Evolutionary conservation across 2,888 invertebrate genomes (phyloP).

Genomic region (Allygus modestus): DNA sequence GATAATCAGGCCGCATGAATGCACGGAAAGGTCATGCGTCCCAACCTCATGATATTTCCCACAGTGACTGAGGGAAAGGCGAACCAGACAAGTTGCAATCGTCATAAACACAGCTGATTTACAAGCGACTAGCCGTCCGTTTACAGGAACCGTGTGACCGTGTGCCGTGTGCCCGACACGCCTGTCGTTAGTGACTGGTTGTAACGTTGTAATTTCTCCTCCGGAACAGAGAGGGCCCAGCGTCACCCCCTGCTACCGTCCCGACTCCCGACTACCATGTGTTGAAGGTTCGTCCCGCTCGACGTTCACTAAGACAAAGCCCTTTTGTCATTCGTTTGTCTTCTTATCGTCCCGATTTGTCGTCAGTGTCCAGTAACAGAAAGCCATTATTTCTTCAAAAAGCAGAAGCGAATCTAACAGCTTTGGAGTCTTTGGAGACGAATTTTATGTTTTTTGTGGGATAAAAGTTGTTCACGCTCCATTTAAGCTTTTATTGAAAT

Average conservation of each 20-base stretch:
- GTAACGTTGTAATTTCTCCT: no score
- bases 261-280: not conserved
- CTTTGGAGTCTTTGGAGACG: not conserved
- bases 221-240: not conserved
- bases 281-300: not conserved
- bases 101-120: slow-evolving; percentile 35
- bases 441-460: not conserved
- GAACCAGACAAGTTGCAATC: slow-evolving; percentile 20
- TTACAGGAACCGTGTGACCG: not conserved
- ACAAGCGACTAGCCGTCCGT: slow-evolving; percentile 13
- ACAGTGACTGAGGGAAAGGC: not conserved
- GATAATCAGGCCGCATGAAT: no score
- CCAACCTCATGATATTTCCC: slow-evolving; percentile 23
- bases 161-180: not conserved
- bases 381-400: not conserved
- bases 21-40: not conserved
- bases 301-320: slow-evolving; percentile 28
- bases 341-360: slow-evolving; percentile 6
- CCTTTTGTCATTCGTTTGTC: not conserved
- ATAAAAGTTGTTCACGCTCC: not conserved
- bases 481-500: not conserved
- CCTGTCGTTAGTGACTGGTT: slow-evolving; percentile 27
- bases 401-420: not conserved
- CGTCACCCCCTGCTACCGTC: not conserved
- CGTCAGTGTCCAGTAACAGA: not conserved